Evolutionary conservation across 2,888 invertebrate genomes (phyloP), one percentile per base, ranked within the genome.

Genomic region (Tipula vernalis): DNA sequence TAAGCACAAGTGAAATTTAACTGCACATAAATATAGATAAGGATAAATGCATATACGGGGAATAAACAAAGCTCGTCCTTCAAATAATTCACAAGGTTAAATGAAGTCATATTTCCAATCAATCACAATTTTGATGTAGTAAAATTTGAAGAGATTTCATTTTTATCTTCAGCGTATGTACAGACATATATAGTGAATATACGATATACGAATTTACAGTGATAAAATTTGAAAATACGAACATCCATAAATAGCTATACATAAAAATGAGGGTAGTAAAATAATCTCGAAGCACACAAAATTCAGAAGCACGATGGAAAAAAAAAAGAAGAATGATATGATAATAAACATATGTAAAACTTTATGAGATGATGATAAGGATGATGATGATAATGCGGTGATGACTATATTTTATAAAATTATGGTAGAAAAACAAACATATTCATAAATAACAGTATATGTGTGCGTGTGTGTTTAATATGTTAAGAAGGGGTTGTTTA

Each of bases 391-490:
- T 71, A 71, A 71, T 71, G 71, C 71, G 71, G 71, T 71, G 71
- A 71, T 71, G 71, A 71, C 71, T 71, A 71, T 71, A 71, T 71
- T 71, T 71, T 71, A 71, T 71, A 71, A 71, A 71, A 71, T 71
- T 71, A 71, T 71, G 71, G 28, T 71, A 13, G 8, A 71, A 13
- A 15, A 71, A 28, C 18, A 71, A 71, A 71, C 71, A 71, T 28
- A 71, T 71, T 71, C 71, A 71, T 71, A 71, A 71, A 71, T 71
- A 71, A 71, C 71, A 28, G 8, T 12, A 12, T 71, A n/a, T 2
- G n/a, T 51, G 28, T 15, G 8, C 3, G 10, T 71, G 4, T 13
- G n/a, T 51, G 71, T 5, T 15, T 57, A n/a, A 18, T 57, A 71
- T 5, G 71, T 28, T 12, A 71, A 71, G 71, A 71, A 71, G 71